Evolutionary conservation across 1,140 invertebrate genomes (phyloP).

Genomic region (Penaeus japonicus): DNA sequence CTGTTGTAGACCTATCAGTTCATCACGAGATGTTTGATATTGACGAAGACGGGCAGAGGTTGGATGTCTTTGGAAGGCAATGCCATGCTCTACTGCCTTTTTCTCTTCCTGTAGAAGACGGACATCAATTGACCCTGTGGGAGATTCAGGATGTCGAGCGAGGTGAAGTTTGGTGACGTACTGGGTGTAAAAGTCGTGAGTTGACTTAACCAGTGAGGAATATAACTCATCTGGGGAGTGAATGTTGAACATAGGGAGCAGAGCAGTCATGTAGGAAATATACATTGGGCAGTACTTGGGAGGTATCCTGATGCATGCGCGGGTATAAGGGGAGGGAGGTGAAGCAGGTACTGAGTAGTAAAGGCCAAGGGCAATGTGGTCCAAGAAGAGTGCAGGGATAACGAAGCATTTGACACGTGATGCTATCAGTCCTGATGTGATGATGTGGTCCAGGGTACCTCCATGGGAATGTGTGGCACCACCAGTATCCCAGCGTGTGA

Average conservation of each 20-base stretch:
- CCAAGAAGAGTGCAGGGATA: not conserved
- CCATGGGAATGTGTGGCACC: conserved; percentile 8
- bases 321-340: not conserved
- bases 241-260: conserved; percentile 4
- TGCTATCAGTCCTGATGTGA: not conserved
- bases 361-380: conserved; percentile 17
- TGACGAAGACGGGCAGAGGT: not conserved
- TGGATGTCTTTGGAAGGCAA: not conserved
- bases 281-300: not conserved
- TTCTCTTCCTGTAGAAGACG: not conserved
- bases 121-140: too few species aligned
- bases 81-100: not conserved
- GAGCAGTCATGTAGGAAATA: not conserved
- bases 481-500: conserved; percentile 20
- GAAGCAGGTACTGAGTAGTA: not conserved
- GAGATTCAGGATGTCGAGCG: not conserved
- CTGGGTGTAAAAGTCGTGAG: too few species aligned
- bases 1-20: not conserved
- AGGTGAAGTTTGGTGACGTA: too few species aligned
- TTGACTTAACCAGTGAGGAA: not conserved
- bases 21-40: conserved; percentile 6
- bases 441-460: conserved; percentile 20
- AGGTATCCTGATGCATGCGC: not conserved
- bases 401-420: not conserved
- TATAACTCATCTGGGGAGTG: too few species aligned